These are phyloP conservation scores for Trichosurus vulpecula DNA, from an alignment of 2,797 vertebrate species.

Conservation along the genomic window DNA sequence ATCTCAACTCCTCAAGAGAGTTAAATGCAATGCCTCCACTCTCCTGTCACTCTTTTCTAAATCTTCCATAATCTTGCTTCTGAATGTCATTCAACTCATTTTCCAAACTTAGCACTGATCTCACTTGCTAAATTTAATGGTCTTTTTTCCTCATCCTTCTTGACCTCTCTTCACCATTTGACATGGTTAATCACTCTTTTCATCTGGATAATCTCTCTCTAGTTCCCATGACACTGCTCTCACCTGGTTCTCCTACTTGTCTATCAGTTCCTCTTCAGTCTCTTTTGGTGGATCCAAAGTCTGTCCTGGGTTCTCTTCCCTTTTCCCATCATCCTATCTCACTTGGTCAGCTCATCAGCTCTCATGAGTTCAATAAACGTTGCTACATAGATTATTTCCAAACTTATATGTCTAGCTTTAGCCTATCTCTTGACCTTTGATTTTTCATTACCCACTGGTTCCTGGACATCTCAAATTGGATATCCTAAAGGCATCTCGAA, in stretches of 20 bases:
- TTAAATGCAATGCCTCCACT: not conserved
- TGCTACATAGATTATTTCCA: not conserved
- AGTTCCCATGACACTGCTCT: not conserved
- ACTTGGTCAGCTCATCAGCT: not conserved
- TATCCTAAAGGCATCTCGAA: not conserved
- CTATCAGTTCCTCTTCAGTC: not conserved
- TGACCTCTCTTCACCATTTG: not conserved
- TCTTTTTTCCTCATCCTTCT: not conserved
- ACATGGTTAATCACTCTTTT: not conserved
- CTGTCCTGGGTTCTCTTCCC: not conserved
- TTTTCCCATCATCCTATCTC: not conserved
- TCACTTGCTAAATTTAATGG: not conserved
- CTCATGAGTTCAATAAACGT: not conserved
- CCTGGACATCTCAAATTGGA: not conserved
- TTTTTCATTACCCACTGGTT: not conserved
- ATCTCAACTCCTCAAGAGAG: not conserved
- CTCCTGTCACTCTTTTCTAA: not conserved
- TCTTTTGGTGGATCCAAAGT: not conserved
- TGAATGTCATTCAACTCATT: not conserved
- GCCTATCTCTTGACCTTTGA: not conserved
- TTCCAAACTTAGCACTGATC: not conserved
- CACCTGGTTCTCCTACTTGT: not conserved
- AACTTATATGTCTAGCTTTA: not conserved
- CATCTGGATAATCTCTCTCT: not conserved
- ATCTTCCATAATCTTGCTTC: not conserved